Evolutionary conservation across 2,113 vertebrate species (phyloP).

Genomic region (Oreochromis aureus): DNA sequence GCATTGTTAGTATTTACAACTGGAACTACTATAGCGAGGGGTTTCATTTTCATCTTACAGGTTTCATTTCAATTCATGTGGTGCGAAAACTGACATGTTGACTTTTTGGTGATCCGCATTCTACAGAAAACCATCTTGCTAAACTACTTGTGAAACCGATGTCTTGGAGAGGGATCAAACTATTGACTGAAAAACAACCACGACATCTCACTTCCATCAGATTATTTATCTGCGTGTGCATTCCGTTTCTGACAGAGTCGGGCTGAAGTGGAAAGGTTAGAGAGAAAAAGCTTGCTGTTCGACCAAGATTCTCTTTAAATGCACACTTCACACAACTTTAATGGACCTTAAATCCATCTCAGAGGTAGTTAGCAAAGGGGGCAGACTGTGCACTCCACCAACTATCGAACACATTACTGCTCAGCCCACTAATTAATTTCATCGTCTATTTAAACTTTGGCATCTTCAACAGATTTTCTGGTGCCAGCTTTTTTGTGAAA

Average conservation of each 20-base stretch:
- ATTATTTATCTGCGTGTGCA: neutral
- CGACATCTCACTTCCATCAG: neutral
- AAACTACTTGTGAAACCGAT: neutral
- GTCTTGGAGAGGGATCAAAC: neutral
- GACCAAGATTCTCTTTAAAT: neutral
- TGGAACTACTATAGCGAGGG: neutral
- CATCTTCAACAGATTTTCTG: neutral
- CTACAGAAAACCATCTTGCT: neutral
- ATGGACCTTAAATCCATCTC: neutral
- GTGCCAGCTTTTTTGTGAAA: neutral
- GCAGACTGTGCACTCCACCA: constrained; percentile 7
- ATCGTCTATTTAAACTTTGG: neutral
- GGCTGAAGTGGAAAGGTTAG: neutral
- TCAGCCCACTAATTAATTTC: constrained; percentile 1
- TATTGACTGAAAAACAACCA: neutral
- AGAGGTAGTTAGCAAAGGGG: neutral
- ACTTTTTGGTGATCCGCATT: neutral
- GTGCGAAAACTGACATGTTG: neutral
- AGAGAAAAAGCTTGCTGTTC: neutral
- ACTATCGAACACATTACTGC: constrained; percentile 32
- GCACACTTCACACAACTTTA: neutral
- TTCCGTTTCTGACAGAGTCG: neutral
- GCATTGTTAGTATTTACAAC: neutral
- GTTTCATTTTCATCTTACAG: neutral
- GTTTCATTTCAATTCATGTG: neutral